Percentiles rank a stretch among this genome's conserved stretches.
These are phyloP conservation scores for Cheilosia vernalis DNA, from an alignment of 2,888 invertebrate genomes.

Conservation along the genomic window DNA sequence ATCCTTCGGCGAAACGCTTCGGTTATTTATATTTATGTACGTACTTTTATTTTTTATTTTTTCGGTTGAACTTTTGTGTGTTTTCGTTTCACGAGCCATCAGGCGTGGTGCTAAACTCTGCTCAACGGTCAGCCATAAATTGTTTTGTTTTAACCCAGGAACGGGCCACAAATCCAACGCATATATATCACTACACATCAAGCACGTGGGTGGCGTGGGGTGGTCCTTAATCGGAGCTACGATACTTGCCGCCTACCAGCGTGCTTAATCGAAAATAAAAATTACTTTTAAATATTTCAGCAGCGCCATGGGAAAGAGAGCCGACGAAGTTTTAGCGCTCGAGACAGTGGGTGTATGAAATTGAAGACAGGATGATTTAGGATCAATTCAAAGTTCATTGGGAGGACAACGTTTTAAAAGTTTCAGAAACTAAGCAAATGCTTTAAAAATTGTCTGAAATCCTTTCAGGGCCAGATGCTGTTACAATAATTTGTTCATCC, in stretches of 20 bases:
- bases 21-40: constrained; percentile 22
- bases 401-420: constrained; percentile 62
- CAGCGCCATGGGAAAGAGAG: constrained; percentile 4
- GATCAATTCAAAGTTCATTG: constrained; percentile 68
- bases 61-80: constrained; percentile 1
- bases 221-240: constrained; percentile 6
- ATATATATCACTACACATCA: constrained; percentile 45
- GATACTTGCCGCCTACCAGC: not conserved
- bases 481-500: constrained; percentile 53
- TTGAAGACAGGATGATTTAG: constrained; percentile 70
- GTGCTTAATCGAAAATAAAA: constrained; percentile 53
- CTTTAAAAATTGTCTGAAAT: constrained; percentile 61
- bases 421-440: constrained; percentile 59
- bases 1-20: constrained; percentile 39
- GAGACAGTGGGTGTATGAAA: constrained; percentile 22
- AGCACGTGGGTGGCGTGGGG: not conserved
- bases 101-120: constrained; percentile 21
- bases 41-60: constrained; percentile 9
- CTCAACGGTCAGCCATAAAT: constrained; percentile 54
- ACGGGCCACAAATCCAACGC: constrained; percentile 11
- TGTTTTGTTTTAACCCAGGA: constrained; percentile 38
- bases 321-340: constrained; percentile 13
- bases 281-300: constrained; percentile 56
- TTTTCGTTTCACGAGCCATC: constrained; percentile 14
- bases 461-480: constrained; percentile 71